These are phyloP conservation scores for Aromia moschata DNA, from an alignment of 2,888 invertebrate genomes.

Conservation along the genomic window DNA sequence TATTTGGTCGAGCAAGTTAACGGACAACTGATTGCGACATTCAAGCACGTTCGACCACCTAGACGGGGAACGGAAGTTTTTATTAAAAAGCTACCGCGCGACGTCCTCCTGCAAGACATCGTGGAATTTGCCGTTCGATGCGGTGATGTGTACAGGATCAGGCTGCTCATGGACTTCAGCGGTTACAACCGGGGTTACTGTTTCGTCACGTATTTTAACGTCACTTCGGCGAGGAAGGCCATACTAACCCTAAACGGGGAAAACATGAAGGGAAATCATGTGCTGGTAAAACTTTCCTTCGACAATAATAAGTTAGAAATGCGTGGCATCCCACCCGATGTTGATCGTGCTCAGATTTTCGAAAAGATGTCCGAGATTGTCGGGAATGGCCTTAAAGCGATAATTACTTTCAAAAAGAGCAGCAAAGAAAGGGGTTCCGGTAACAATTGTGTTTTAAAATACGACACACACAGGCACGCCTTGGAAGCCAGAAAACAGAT, in stretches of 20 bases:
- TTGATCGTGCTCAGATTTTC: conserved; percentile 21
- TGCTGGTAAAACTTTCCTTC: conserved; percentile 79
- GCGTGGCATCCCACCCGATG: conserved; percentile 17
- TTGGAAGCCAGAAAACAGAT: conserved; percentile 41
- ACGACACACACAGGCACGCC: conserved; percentile 43
- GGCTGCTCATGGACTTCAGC: conserved; percentile 83
- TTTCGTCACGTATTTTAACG: conserved; percentile 72
- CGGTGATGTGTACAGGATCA: conserved; percentile 76
- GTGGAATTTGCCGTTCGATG: conserved; percentile 72
- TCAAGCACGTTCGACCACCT: conserved; percentile 54
- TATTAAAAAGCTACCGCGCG: conserved; percentile 77
- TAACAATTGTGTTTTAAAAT: conserved; percentile 39
- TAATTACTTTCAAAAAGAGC: conserved; percentile 23
- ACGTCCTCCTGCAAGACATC: conserved; percentile 78
- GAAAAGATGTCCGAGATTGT: conserved; percentile 24
- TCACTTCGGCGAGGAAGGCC: conserved; percentile 70
- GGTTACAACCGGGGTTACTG: conserved; percentile 77
- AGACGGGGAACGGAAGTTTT: conserved; percentile 78
- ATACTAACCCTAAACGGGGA: conserved; percentile 72
- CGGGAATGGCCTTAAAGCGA: conserved; percentile 34
- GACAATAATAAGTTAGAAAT: conserved; percentile 78
- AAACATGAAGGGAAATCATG: conserved; percentile 72
- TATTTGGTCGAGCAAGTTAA: conserved; percentile 59
- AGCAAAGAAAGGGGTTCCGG: background rate
- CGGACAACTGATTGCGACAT: conserved; percentile 66